Evolutionary conservation across 2,797 vertebrate species (phyloP), one percentile per base, ranked within the genome.

Genomic region (Borostomias antarcticus): DNA sequence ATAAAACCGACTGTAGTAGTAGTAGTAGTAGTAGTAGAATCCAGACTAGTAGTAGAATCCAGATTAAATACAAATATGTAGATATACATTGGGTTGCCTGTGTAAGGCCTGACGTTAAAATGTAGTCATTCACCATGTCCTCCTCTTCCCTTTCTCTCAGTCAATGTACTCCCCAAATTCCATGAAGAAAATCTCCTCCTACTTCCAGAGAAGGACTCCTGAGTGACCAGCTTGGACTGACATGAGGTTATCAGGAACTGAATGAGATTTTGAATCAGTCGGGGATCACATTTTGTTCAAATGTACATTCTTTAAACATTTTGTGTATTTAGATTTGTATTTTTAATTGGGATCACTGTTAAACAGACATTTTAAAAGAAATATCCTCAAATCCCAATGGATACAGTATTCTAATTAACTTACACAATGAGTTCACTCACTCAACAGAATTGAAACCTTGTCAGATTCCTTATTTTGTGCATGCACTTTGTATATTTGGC

Each of bases 171-270:
- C 93, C 9, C 93, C 94, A 13, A 85, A 81, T 66, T 92, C 85
- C 70, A 95, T 93, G 91, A 95, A 95, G 89, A 99, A 98, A 87
- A 99, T 99, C 84, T 97, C 95, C 54, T 91, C 90, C 0, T 98
- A 98, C 83, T 99, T 99, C 73, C 85, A 86, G 5, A 94, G 89
- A 85, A 93, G 86, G 53, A 80, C 70, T 82, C 64, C 88, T 83
- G 85, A 92, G 58, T 93, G 85, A 93, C 25, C 25, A 2, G 1
- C 17, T 8, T 3, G 21, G 51, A 29, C 26, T 29, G 2, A 15
- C 35, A 19, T 10, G 21, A 3, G 17, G 15, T 37, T 37, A 5
- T 23, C 33, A n/a, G 11, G n/a, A 4, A 33, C 9, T 40, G 57
- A 25, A 13, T 26, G 17, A 48, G 47, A 48, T 21, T 1, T 23